Percentiles rank a stretch among this genome's conserved stretches.
Conservation (phyloP, 2,888 invertebrate genomes). For the Empis stercorea region DNA sequence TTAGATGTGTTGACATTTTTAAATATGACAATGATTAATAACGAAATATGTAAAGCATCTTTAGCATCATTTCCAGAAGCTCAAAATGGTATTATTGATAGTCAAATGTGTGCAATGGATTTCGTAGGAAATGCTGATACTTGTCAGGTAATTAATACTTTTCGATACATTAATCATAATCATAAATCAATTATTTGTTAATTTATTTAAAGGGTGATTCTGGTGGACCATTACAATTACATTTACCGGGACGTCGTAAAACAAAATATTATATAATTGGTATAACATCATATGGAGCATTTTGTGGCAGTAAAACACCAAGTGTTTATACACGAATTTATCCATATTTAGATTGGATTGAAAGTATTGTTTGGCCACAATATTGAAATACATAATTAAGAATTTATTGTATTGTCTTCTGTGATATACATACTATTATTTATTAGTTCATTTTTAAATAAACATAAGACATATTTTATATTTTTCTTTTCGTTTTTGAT, state of each 20-base stretch:
- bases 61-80: constrained; percentile 1
- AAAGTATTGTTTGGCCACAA: constrained; percentile 12
- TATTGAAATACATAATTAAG: too few species aligned
- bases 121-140: neutral
- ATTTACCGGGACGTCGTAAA: constrained; percentile 19
- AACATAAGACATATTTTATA: too few species aligned
- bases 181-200: too few species aligned
- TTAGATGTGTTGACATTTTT: constrained; percentile 10
- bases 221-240: constrained; percentile 30
- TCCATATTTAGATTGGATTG: constrained; percentile 32
- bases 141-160: neutral
- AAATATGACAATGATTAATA: constrained; percentile 6
- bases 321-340: constrained; percentile 30
- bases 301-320: constrained; percentile 26
- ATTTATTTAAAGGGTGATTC: constrained; percentile 30
- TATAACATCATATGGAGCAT: constrained; percentile 31
- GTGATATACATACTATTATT: too few species aligned
- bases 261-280: constrained; percentile 26
- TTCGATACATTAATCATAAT: too few species aligned
- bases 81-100: constrained; percentile 8
- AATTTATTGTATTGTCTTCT: too few species aligned
- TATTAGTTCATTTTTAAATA: too few species aligned
- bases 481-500: too few species aligned
- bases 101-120: constrained; percentile 13
- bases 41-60: constrained; percentile 7